Evolutionary conservation across 2,888 invertebrate genomes (phyloP), one percentile per base, ranked within the genome.

Genomic region (Ellobium chinense): DNA sequence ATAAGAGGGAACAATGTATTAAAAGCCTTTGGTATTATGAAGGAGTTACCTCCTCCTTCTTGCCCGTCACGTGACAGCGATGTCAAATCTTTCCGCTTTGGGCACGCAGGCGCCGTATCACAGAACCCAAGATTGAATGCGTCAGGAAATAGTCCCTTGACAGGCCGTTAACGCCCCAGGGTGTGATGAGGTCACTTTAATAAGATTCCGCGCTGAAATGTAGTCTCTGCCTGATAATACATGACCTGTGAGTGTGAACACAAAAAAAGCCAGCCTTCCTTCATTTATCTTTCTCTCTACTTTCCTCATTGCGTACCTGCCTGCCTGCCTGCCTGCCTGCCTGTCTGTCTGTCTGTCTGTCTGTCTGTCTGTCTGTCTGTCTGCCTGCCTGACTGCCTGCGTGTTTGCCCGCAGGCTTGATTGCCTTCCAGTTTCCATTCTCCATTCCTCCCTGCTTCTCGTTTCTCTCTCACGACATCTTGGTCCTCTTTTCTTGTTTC

Each of bases 181-280:
- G 74, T 39, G 74, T 63, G 74, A 74, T 74, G 58, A 63, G 74
- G 62, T 74, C 62, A 39, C 39, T 74, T 74, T 74, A 74, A 74
- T 74, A 63, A 74, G 74, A 74, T 74, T 63, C 29, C 29, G 46
- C 24, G 24, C 18, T 68, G 39, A 37, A 68, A 68, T 0, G 34
- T 58, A 58, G 58, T 72, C 58, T 36, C 31, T n/a, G 14, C 27
- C 27, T n/a, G n/a, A n/a, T n/a, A n/a, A n/a, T n/a, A n/a, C n/a
- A n/a, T n/a, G n/a, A n/a, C n/a, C 46, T 66, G 18, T 37, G 66
- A n/a, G n/a, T n/a, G n/a, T n/a, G n/a, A n/a, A n/a, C n/a, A 58
- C 21, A 5, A 21, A 58, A 4, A 5, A 58, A n/a, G n/a, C n/a
- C n/a, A n/a, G n/a, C n/a, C n/a, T n/a, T n/a, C n/a, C n/a, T 21